Base-by-base conservation (phyloP, 2,888 invertebrate species). In the Lamellibrachia columna region DNA sequence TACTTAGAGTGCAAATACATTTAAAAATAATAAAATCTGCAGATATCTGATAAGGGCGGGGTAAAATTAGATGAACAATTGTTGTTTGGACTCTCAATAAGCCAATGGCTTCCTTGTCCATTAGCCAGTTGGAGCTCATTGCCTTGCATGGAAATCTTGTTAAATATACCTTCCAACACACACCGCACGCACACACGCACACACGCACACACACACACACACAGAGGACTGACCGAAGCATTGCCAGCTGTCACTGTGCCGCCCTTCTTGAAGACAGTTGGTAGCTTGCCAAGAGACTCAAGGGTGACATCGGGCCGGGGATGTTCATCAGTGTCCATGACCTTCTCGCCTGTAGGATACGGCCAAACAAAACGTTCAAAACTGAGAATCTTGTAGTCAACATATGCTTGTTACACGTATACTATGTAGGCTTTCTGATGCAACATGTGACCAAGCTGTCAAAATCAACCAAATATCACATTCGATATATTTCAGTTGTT, bases 191-290 rank as follows among this genome's bases (percentile, higher is more conserved):
- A 75, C 22, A 75, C 60, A 75, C 11, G 15, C 15, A 75, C 22
- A 40, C 40, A 40, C 40, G 0, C 1, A 0, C 40, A 40, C 1
- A 0, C 40, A 40, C 90, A 22, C 90, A 90, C 22, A 90, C 90
- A 15, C 40, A 90, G 53, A 52, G n/a, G 52, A 96, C 97, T 97
- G 97, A 99, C 98, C 3, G 99, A 99, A 92, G 99, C 99, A 94
- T 98, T 98, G 28, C 99, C 99, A 93, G 99, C 99, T 7, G 99
- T 99, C 22, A 99, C 99, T 2, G 98, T 97, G 0, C 99, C 99
- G 94, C 98, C 98, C 96, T 99, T 98, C 97, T 99, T 98, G 97
- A 99, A 99, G 40, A 99, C 97, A 0, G 99, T 97, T 0, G 98
- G 97, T 93, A 99, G 97, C 96, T 99, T 99, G 95, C 98, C 97